Evolutionary conservation across 2,797 vertebrate species (phyloP), one percentile per base, ranked within the genome.

Genomic region (Crenuchus spilurus): DNA sequence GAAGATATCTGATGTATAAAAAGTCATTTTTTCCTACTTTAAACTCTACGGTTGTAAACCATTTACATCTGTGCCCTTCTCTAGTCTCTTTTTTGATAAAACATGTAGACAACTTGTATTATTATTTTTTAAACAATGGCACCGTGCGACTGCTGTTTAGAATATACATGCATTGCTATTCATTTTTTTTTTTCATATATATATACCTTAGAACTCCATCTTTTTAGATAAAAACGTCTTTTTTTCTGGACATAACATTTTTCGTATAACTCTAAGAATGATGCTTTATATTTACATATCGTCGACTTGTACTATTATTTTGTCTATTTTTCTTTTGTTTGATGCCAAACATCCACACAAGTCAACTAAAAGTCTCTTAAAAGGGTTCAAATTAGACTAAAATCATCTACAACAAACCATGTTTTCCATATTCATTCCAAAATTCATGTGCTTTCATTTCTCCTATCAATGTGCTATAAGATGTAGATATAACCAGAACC

Each of bases 71-170:
- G 54, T 86, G 80, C 74, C 78, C 30, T 79, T 76, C 78, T 70
- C 79, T 73, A 81, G 60, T 81, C 51, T 75, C 62, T 78, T 84
- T 80, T 83, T 76, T 58, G 83, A 91, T 84, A 90, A 92, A 92
- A 91, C 92, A 93, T 81, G 85, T 86, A 94, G 81, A 92, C 91
- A 90, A 93, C 91, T 72, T 54, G n/a, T 61, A 35, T 89, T 81
- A 80, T 85, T 83, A 39, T 87, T 77, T 76, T 84, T 51, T 37
- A 57, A 80, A 77, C 83, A 79, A 92, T 90, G 89, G 86, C 90
- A 92, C 88, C 94, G 94, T 95, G 94, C 94, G 91, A 92, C 89
- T 90, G 91, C 91, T n/a, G 92, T 77, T 89, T 89, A 92, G 88
- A 91, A 88, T 91, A 92, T 92, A 93, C 94, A 95, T 95, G 94